Percentiles rank a stretch among this genome's conserved stretches.
Conservation (phyloP, 2,113 vertebrate species). For the Chaetodon auriga region DNA sequence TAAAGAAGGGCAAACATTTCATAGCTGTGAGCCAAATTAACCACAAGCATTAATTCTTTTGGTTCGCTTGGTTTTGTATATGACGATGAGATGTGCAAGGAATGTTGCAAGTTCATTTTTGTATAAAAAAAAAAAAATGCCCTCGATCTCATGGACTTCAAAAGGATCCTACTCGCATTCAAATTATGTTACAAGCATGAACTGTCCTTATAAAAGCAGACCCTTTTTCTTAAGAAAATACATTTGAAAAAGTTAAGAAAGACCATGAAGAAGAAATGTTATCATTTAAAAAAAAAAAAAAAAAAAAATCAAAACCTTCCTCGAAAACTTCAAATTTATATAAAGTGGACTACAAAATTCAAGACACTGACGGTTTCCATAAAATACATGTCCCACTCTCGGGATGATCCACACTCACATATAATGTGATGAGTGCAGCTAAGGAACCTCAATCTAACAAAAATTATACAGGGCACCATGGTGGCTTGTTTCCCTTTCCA, state of each 20-base stretch:
- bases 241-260: slow-evolving; percentile 77
- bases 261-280: slow-evolving; percentile 75
- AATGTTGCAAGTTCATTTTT: slow-evolving; percentile 78
- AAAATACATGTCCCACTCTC: slow-evolving; percentile 71
- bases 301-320: slow-evolving; percentile 69
- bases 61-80: slow-evolving; percentile 63
- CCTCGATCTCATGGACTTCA: slow-evolving; percentile 75
- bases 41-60: slow-evolving; percentile 56
- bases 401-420: slow-evolving; percentile 57
- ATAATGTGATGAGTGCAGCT: slow-evolving; percentile 46
- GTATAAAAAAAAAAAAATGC: slow-evolving; percentile 60
- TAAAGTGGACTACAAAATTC: slow-evolving; percentile 82
- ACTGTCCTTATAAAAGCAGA: slow-evolving; percentile 79
- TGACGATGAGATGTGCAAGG: slow-evolving; percentile 73
- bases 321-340: slow-evolving; percentile 78
- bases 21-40: slow-evolving; percentile 48
- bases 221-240: slow-evolving; percentile 80
- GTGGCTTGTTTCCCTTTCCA: slow-evolving; percentile 79
- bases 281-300: slow-evolving; percentile 67
- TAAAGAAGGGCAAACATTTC: slow-evolving; percentile 60
- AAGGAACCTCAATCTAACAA: slow-evolving; percentile 68
- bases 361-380: slow-evolving; percentile 85
- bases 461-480: slow-evolving; percentile 76
- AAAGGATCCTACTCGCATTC: slow-evolving; percentile 63
- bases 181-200: slow-evolving; percentile 67